Conservation (phyloP, 2,113 vertebrate genomes). For the Indri indri region DNA sequence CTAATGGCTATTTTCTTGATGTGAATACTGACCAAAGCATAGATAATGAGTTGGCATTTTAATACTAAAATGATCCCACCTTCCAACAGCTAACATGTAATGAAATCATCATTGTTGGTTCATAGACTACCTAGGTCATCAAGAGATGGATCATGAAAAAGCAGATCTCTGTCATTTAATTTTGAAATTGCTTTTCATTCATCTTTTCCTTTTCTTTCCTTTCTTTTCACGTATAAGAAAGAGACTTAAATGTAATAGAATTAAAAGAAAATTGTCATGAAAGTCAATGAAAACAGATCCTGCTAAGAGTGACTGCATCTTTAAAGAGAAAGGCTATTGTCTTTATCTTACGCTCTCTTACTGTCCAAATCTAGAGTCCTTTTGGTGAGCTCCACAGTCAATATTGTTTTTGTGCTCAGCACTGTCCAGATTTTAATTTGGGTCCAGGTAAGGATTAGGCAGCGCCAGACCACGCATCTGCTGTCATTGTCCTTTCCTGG, state of each 20-base stretch:
- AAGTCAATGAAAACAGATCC: constrained; percentile 7
- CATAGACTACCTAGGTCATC: background rate
- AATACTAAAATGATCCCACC: background rate
- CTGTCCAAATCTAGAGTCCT: background rate
- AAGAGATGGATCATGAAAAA: background rate
- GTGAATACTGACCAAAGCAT: background rate
- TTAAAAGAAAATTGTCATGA: background rate
- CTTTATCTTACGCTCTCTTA: background rate
- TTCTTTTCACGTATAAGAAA: background rate
- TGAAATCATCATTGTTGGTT: background rate
- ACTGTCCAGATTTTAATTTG: background rate
- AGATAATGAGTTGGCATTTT: background rate
- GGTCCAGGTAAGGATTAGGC: background rate
- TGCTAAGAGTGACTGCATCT: background rate
- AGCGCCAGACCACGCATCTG: background rate
- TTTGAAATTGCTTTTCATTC: background rate
- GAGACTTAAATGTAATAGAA: background rate
- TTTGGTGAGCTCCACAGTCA: background rate
- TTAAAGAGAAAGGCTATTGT: background rate
- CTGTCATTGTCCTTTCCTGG: background rate
- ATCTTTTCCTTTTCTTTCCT: background rate
- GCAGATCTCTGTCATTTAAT: background rate
- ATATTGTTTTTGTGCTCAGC: background rate
- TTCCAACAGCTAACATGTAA: background rate
- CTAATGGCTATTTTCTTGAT: background rate